These are phyloP conservation scores for Phrynocephalus vlangalii DNA, from an alignment of 2,797 vertebrate genomes.

Conservation along the genomic window DNA sequence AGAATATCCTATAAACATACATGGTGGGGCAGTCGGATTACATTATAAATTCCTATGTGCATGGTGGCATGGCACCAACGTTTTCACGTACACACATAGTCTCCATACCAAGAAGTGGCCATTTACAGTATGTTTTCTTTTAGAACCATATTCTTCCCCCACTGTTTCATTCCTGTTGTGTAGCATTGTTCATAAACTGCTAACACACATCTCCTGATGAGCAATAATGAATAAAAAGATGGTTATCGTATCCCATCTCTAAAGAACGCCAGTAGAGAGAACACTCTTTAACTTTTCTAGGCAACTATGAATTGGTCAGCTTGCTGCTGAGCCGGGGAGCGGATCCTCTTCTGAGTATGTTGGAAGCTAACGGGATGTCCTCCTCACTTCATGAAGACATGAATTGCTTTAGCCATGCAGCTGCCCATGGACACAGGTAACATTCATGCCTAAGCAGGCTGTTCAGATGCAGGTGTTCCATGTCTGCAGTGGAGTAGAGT, in stretches of 20 bases:
- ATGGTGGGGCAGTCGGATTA: not conserved
- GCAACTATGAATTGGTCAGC: conserved; percentile 97
- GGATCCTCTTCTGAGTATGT: conserved; percentile 89
- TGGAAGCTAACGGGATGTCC: conserved; percentile 88
- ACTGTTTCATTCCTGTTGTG: not conserved
- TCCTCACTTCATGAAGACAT: conserved; percentile 94
- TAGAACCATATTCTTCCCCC: not conserved
- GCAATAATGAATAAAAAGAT: not conserved
- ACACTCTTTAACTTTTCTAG: conserved; percentile 68
- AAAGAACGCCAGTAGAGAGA: accelerated
- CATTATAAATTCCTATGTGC: not conserved
- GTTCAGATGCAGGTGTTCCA: not conserved
- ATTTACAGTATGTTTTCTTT: not conserved
- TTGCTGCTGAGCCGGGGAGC: conserved; percentile 90
- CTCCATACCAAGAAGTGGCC: not conserved
- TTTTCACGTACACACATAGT: not conserved
- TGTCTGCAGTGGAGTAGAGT: no score
- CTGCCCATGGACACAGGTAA: conserved; percentile 96
- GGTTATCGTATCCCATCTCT: not conserved
- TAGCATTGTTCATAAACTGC: not conserved
- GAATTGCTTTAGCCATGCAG: conserved; percentile 98
- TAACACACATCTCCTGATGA: not conserved
- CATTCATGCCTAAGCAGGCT: not conserved
- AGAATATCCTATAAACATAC: not conserved
- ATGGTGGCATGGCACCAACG: not conserved